These are phyloP conservation scores for Spheniscus mendiculus DNA, from an alignment of 2,113 vertebrate species.

Conservation along the genomic window DNA sequence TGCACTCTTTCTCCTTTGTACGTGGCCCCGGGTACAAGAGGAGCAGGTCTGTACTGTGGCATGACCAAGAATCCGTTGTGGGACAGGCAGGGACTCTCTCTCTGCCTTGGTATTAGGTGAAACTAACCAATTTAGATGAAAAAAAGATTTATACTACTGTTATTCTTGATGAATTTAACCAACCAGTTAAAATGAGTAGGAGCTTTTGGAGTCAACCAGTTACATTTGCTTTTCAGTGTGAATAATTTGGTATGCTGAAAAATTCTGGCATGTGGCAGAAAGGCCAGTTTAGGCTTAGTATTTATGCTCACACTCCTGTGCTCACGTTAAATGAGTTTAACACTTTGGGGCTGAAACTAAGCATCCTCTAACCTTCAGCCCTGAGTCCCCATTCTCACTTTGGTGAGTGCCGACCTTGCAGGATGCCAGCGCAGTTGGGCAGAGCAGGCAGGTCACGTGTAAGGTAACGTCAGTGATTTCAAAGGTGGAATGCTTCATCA, in stretches of 20 bases:
- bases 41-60: background rate
- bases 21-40: background rate
- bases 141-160: background rate
- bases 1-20: background rate
- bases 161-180: background rate
- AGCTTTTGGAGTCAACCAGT: background rate
- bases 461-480: fast-evolving
- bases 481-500: background rate
- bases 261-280: background rate
- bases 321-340: background rate
- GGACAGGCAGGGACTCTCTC: background rate
- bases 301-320: background rate
- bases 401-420: background rate
- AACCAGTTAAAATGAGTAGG: background rate
- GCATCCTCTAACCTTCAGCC: background rate
- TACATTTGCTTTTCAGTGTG: background rate
- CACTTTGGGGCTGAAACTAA: background rate
- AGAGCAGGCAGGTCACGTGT: background rate
- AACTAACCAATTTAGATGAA: background rate
- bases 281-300: background rate
- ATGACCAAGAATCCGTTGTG: fast-evolving
- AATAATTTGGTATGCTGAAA: background rate
- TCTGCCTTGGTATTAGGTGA: background rate
- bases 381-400: background rate
- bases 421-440: background rate